Evolutionary conservation across 2,888 invertebrate species (phyloP).

Genomic region (Cataglyphis livida): DNA sequence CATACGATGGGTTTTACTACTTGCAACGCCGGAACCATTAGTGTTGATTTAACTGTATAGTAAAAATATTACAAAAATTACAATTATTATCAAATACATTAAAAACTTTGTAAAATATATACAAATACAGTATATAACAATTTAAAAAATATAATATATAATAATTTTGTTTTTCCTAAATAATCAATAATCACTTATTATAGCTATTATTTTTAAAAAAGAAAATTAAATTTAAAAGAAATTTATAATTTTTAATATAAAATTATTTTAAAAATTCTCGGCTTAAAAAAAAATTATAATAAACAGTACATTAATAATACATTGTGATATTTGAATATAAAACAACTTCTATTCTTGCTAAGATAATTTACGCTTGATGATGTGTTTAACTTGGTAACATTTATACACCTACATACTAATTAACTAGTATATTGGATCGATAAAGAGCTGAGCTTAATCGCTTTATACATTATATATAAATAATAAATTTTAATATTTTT

Average conservation of each 20-base stretch:
- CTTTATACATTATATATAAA: not conserved
- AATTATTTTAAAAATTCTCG: constrained; percentile 5
- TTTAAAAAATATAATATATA: not conserved
- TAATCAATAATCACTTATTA: not conserved
- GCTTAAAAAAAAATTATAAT: not conserved
- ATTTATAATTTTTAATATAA: not conserved
- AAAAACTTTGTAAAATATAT: not conserved
- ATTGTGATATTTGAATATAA: constrained; percentile 17
- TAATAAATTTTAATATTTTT: not conserved
- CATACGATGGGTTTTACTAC: constrained; percentile 12
- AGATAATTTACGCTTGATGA: constrained; percentile 29
- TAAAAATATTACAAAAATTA: not conserved
- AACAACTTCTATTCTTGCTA: not conserved
- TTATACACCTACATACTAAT: constrained; percentile 15
- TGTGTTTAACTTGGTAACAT: constrained; percentile 28
- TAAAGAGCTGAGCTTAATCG: not conserved
- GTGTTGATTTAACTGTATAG: not conserved
- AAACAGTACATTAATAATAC: not conserved
- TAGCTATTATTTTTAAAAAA: not conserved
- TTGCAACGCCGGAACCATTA: not conserved
- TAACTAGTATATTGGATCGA: constrained; percentile 33
- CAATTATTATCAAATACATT: not conserved
- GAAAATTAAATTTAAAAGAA: not conserved
- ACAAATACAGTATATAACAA: no score
- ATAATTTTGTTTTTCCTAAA: not conserved